Evolutionary conservation across 2,797 vertebrate species (phyloP).

Genomic region (Mormyrus hasselquistii): DNA sequence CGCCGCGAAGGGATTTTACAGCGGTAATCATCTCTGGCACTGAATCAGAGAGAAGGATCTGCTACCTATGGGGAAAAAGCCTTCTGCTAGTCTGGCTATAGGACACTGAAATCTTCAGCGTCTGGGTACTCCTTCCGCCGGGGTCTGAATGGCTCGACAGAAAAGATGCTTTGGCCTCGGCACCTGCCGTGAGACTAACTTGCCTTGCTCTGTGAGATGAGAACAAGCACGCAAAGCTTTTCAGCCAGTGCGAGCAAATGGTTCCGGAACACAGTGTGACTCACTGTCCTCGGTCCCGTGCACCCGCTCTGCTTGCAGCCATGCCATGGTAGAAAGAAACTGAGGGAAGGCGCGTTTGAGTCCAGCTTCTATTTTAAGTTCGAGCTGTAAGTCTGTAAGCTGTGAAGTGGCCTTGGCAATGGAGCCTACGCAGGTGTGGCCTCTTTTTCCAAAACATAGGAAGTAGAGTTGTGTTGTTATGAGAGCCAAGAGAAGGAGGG

Average conservation of each 20-base stretch:
- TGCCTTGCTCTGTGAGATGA: neutral
- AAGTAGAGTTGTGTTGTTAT: neutral
- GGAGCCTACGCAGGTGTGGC: neutral
- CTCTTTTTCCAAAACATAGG: neutral
- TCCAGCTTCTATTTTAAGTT: neutral
- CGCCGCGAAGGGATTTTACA: slow-evolving; percentile 22
- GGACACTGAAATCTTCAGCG: neutral
- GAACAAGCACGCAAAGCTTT: neutral
- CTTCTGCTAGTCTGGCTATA: slow-evolving; percentile 14
- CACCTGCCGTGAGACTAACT: neutral
- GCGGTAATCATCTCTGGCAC: slow-evolving; percentile 34
- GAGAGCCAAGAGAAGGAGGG: neutral
- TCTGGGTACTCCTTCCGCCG: neutral
- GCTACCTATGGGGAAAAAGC: slow-evolving; percentile 25
- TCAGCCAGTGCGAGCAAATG: neutral
- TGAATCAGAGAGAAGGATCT: slow-evolving; percentile 27
- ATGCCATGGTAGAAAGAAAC: neutral
- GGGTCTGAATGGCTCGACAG: neutral
- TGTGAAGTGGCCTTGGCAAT: neutral
- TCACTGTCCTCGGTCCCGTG: neutral
- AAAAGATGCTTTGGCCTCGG: neutral
- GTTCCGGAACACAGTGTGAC: neutral
- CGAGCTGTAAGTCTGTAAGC: neutral
- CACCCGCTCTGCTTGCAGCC: neutral
- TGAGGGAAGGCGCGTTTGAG: neutral